These are phyloP conservation scores for Phalacrocorax carbo DNA, from an alignment of 2,113 vertebrate genomes.

Conservation along the genomic window DNA sequence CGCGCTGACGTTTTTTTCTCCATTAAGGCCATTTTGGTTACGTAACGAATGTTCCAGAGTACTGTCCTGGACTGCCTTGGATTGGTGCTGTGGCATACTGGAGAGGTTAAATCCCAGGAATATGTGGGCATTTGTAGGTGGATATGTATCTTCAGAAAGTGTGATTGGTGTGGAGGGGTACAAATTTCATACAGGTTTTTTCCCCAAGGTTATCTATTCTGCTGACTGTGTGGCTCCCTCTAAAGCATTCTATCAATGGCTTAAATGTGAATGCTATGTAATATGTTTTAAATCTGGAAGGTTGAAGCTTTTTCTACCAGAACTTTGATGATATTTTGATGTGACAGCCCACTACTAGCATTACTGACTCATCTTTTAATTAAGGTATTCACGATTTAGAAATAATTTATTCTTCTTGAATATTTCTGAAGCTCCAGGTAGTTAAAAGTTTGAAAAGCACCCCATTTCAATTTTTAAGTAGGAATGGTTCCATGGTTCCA, in stretches of 20 bases:
- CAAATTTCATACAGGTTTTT: not conserved
- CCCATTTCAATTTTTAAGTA: not conserved
- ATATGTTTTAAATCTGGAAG: not conserved
- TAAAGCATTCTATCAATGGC: not conserved
- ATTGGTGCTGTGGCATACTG: not conserved
- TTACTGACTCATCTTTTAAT: not conserved
- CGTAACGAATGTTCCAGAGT: not conserved
- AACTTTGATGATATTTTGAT: not conserved
- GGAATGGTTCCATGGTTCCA: not conserved
- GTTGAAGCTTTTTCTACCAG: not conserved
- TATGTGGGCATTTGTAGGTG: not conserved
- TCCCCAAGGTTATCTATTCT: not conserved
- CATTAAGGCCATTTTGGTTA: not conserved
- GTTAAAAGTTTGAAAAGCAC: not conserved
- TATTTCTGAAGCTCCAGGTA: not conserved
- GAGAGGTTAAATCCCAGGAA: not conserved
- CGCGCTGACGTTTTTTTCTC: rapidly evolving
- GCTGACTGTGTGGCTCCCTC: not conserved
- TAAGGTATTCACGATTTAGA: not conserved
- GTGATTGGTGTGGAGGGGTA: not conserved
- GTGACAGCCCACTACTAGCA: not conserved
- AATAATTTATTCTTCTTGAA: not conserved
- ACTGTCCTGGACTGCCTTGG: not conserved
- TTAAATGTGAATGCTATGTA: not conserved
- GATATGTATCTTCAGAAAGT: not conserved